A percentile compares a stretch with the other conserved stretches of the same genome.
Evolutionary conservation across 2,113 vertebrate genomes (phyloP).

Genomic region (Leiothrix lutea): DNA sequence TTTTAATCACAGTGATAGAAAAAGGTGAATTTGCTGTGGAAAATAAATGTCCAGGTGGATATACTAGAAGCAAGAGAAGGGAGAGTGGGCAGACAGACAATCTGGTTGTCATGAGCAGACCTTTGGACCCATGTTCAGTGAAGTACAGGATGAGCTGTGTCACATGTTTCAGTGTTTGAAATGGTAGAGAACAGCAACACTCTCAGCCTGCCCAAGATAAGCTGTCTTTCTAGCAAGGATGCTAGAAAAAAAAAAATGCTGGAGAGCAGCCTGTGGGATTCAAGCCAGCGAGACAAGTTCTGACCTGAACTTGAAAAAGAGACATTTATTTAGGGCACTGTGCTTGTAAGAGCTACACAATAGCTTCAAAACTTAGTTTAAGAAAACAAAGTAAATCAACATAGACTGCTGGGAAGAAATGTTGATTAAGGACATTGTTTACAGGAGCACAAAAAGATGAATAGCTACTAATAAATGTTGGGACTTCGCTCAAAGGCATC

Average conservation of each 20-base stretch:
- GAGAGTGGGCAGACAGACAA: not conserved
- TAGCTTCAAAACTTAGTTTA: constrained; percentile 10
- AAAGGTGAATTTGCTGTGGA: not conserved
- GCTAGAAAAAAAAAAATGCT: not conserved
- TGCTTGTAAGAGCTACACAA: not conserved
- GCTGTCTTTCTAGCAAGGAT: not conserved
- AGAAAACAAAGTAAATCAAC: constrained; percentile 32
- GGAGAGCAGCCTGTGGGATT: not conserved
- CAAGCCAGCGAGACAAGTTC: not conserved
- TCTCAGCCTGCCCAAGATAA: not conserved
- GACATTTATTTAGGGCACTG: not conserved
- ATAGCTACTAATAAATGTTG: constrained; percentile 40
- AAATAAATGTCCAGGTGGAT: not conserved
- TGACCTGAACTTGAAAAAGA: not conserved
- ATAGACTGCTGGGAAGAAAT: not conserved
- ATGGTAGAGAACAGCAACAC: not conserved
- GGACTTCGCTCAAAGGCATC: constrained; percentile 41
- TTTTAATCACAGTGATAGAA: not conserved
- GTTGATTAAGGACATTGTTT: constrained; percentile 49
- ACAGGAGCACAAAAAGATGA: constrained; percentile 39
- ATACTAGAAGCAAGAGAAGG: not conserved
- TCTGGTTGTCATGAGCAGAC: not conserved
- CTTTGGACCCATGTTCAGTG: not conserved
- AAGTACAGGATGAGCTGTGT: not conserved
- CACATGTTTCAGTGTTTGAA: not conserved